Conservation (phyloP, 2,797 vertebrate species). For the Tympanoctomys barrerae region DNA sequence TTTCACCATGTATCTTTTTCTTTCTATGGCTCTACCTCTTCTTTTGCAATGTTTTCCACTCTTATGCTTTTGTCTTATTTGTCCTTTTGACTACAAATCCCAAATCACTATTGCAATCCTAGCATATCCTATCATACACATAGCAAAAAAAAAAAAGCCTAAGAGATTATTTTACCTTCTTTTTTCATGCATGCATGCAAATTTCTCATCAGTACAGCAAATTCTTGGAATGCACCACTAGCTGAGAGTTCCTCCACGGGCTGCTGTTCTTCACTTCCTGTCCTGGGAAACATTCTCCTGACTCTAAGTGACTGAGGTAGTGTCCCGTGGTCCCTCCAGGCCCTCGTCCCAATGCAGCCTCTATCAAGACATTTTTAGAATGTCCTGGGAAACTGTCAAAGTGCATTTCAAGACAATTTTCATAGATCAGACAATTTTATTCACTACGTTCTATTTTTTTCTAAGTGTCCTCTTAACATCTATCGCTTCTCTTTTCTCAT, state of each 20-base stretch:
- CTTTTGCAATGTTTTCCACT: background rate
- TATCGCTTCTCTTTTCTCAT: slow-evolving; percentile 8
- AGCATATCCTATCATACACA: background rate
- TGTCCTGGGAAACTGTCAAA: background rate
- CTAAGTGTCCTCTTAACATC: background rate
- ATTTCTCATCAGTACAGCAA: background rate
- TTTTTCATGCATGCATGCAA: background rate
- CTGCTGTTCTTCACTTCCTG: background rate
- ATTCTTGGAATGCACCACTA: background rate
- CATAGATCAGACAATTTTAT: background rate
- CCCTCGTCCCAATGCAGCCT: background rate
- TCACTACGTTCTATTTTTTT: slow-evolving; percentile 4
- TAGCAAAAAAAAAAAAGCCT: background rate
- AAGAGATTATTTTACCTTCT: background rate
- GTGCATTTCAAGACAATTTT: background rate
- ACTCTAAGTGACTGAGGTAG: background rate
- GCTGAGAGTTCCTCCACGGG: background rate
- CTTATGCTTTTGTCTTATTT: background rate
- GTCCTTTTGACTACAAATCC: background rate
- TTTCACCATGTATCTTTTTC: background rate
- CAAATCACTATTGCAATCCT: background rate
- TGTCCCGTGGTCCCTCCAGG: background rate
- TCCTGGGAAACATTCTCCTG: background rate
- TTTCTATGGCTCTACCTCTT: background rate
- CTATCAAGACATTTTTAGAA: background rate